Percentiles rank a stretch among this genome's conserved stretches.
Evolutionary conservation across 2,888 invertebrate genomes (phyloP).

Genomic region (Chesias legatella): DNA sequence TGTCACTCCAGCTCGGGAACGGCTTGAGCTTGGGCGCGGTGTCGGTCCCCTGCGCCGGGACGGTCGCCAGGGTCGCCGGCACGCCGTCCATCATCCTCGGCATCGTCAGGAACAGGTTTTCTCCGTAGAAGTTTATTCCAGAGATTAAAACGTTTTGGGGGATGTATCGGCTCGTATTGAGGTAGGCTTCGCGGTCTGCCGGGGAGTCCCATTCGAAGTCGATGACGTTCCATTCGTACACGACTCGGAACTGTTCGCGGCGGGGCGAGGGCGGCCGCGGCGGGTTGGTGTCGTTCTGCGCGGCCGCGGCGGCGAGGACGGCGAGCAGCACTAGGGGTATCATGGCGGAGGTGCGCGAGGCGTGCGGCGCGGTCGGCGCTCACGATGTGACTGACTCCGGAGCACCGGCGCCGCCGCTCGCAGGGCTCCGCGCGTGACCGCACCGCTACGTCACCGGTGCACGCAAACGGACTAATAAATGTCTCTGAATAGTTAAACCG

Average conservation of each 20-base stretch:
- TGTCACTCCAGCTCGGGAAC: constrained; percentile 87
- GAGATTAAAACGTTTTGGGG: constrained; percentile 85
- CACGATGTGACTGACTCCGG: constrained; percentile 58
- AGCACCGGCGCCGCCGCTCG: constrained; percentile 37
- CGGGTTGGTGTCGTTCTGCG: constrained; percentile 53
- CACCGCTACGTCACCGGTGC: constrained; percentile 41
- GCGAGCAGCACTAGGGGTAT: constrained; percentile 50
- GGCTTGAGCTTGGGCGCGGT: constrained; percentile 82
- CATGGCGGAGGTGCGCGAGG: constrained; percentile 49
- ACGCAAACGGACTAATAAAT: constrained; percentile 41
- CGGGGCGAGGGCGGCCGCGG: constrained; percentile 52
- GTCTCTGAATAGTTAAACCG: constrained; percentile 27
- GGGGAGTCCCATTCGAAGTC: constrained; percentile 85
- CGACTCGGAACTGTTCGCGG: constrained; percentile 83
- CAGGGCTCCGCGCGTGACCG: constrained; percentile 48
- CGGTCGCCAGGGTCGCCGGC: constrained; percentile 84
- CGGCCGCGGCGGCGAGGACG: constrained; percentile 62
- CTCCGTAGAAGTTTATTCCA: constrained; percentile 84
- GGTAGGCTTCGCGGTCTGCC: constrained; percentile 74
- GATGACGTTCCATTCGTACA: constrained; percentile 86
- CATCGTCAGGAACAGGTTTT: constrained; percentile 83
- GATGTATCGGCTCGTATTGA: constrained; percentile 81
- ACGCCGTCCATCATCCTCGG: constrained; percentile 86
- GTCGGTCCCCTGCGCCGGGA: constrained; percentile 69
- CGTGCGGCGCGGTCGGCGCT: constrained; percentile 64